Evolutionary conservation across 2,888 invertebrate species (phyloP).

Genomic region (Hecatera dysodea): DNA sequence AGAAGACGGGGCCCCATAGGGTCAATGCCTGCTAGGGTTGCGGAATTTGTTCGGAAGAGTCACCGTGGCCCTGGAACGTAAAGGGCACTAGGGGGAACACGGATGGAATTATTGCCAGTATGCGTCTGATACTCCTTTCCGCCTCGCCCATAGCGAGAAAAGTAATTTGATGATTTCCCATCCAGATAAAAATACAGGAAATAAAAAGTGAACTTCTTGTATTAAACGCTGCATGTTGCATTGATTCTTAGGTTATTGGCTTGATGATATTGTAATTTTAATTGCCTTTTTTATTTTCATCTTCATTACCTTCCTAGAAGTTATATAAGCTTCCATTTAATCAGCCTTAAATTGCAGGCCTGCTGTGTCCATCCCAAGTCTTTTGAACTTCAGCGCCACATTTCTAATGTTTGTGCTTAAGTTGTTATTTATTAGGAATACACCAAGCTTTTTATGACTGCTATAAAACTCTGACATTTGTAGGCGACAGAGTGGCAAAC

Average conservation of each 20-base stretch:
- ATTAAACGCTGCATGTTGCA: neutral
- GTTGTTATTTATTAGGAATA: constrained; percentile 18
- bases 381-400: neutral
- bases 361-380: neutral
- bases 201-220: too few species aligned
- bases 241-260: too few species aligned
- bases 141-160: too few species aligned
- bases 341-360: neutral
- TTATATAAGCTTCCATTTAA: neutral
- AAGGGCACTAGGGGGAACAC: too few species aligned
- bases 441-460: constrained; percentile 17
- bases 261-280: neutral
- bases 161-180: too few species aligned
- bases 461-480: constrained; percentile 33
- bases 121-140: too few species aligned
- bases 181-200: too few species aligned
- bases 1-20: too few species aligned
- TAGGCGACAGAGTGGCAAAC: constrained; percentile 2
- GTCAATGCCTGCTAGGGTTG: too few species aligned
- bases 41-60: too few species aligned
- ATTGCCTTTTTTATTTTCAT: neutral
- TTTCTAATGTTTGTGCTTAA: constrained; percentile 15
- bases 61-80: too few species aligned
- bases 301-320: neutral
- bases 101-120: too few species aligned